Evolutionary conservation across 2,888 invertebrate species (phyloP).

Genomic region (Branchipolynoe longqiensis): DNA sequence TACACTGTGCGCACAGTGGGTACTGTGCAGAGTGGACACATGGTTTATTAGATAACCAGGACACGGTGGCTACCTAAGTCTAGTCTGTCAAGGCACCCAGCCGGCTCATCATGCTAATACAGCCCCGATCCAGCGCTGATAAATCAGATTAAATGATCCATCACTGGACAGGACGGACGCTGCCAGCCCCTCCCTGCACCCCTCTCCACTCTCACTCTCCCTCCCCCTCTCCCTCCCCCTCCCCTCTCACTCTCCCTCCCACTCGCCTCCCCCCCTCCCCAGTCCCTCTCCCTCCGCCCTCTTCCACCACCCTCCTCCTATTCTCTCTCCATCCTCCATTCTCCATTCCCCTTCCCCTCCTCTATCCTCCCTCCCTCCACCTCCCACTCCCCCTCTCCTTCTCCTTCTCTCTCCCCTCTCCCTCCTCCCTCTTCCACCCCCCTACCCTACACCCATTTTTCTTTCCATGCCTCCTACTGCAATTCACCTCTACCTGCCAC

Average conservation of each 20-base stretch:
- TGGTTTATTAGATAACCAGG: constrained; percentile 48
- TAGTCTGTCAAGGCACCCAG: constrained; percentile 32
- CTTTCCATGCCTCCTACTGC: not conserved
- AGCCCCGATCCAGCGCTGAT: constrained; percentile 40
- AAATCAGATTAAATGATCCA: constrained; percentile 51
- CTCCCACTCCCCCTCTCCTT: not conserved
- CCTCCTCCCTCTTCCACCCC: not conserved
- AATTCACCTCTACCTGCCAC: too few species aligned
- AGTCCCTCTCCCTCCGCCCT: not conserved
- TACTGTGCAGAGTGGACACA: not conserved
- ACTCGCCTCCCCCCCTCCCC: not conserved
- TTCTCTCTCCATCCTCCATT: not conserved
- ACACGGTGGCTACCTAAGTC: constrained; percentile 38
- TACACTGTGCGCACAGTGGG: too few species aligned
- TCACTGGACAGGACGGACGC: constrained; percentile 10
- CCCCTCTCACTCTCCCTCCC: not conserved
- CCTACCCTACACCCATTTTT: not conserved
- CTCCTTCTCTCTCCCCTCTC: not conserved
- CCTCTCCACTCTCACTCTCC: not conserved
- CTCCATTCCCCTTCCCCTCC: not conserved
- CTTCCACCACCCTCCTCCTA: not conserved
- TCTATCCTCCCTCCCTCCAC: too few species aligned
- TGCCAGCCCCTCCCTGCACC: not conserved
- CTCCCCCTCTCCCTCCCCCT: not conserved
- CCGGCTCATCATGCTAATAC: constrained; percentile 49